A percentile compares a stretch with the other conserved stretches of the same genome.
phyloP scores from a whole-genome alignment of 2,888 invertebrate species.

The Eudasyphora cyanicolor region DNA sequence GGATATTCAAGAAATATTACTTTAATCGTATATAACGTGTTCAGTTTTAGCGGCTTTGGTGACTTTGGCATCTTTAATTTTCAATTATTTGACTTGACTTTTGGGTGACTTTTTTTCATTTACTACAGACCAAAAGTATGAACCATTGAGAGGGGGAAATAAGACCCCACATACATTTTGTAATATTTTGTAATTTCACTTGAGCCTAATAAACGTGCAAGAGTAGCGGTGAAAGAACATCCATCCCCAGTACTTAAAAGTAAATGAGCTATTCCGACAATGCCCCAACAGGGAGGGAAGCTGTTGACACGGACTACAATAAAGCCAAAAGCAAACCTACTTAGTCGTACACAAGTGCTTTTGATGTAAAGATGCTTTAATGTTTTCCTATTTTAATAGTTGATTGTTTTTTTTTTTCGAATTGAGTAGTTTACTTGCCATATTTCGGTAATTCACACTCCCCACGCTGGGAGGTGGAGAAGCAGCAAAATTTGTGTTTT shows the following conservation, averaged over 20 bases:
- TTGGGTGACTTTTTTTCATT: too few relatives aligned
- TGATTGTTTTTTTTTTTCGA: slow-evolving; percentile 25
- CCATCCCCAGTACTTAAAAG: neutral
- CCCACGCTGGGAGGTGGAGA: neutral
- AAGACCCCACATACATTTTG: too few relatives aligned
- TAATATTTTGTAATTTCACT: too few relatives aligned
- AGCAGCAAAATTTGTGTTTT: slow-evolving; percentile 11
- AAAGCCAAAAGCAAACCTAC: neutral
- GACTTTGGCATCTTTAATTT: too few relatives aligned
- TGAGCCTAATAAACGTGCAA: too few relatives aligned
- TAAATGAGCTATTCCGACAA: neutral
- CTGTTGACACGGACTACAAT: neutral
- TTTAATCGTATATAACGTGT: too few relatives aligned
- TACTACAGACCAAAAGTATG: too few relatives aligned
- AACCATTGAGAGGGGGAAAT: too few relatives aligned
- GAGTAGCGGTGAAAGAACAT: neutral
- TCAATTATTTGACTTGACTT: too few relatives aligned
- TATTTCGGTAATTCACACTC: slow-evolving; percentile 15
- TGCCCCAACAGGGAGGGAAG: neutral
- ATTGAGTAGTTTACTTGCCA: slow-evolving; percentile 10
- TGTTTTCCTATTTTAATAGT: slow-evolving; percentile 27
- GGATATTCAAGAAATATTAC: too few relatives aligned
- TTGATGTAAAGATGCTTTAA: slow-evolving; percentile 39
- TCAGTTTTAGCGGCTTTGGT: too few relatives aligned
- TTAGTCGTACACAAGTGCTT: slow-evolving; percentile 32